Evolutionary conservation across 2,797 vertebrate species (phyloP).

Genomic region (Vireo griseus): DNA sequence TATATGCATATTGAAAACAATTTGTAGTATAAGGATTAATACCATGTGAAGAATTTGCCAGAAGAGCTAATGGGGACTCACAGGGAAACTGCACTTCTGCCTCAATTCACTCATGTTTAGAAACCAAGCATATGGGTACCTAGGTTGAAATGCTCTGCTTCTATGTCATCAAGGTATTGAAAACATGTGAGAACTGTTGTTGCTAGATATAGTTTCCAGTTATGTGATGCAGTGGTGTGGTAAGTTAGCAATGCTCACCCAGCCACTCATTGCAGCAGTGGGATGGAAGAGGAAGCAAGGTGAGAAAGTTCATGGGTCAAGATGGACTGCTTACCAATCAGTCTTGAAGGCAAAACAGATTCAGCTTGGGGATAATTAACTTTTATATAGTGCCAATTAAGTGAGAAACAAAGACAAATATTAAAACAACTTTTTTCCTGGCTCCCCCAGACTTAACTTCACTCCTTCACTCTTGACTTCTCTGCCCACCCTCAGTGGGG

Average conservation of each 20-base stretch:
- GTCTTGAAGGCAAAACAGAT: background rate
- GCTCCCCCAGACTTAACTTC: background rate
- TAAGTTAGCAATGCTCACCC: accelerated
- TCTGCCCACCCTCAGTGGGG: background rate
- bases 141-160: background rate
- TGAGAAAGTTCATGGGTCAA: background rate
- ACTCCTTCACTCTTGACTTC: background rate
- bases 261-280: background rate
- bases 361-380: background rate
- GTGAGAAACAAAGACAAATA: background rate
- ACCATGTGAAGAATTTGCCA: background rate
- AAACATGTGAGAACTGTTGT: background rate
- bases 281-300: background rate
- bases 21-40: background rate
- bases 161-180: background rate
- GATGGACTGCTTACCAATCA: background rate
- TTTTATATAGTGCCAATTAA: background rate
- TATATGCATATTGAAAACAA: background rate
- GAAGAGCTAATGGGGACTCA: background rate
- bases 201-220: background rate
- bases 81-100: background rate
- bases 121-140: background rate
- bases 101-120: background rate
- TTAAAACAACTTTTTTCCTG: background rate
- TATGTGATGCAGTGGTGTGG: background rate